Evolutionary conservation across 2,888 invertebrate species (phyloP), one percentile per base, ranked within the genome.

Genomic region (Spilosoma lubricipeda): DNA sequence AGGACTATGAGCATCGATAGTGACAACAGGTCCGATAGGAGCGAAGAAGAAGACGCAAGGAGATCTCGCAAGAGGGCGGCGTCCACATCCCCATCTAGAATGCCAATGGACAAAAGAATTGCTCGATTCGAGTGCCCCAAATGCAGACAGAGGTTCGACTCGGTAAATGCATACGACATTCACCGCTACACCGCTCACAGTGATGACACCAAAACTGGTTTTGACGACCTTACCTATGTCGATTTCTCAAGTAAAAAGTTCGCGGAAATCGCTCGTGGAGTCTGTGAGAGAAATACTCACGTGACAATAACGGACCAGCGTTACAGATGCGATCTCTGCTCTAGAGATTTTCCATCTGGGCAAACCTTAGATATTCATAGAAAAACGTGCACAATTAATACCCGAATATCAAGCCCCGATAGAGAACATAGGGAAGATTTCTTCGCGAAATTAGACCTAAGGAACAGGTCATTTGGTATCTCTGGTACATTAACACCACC

Each of bases 221-320:
- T 97, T 90, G 96, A 97, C 82, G 98, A 98, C 90, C 93, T 97
- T 73, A 97, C 97, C 3, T 98, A 97, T 88, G 96, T 97, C n/a
- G 98, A 98, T 88, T 98, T 98, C 88, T 97, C 98, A 0, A 97
- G 97, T 76, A 97, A 97, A 82, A 98, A 98, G 89, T 98, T 98
- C 88, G 97, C 98, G 0, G 96, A 98, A 72, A 98, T 98, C 80
- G 97, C 98, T 0, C 96, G 97, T 80, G 96, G 97, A 36, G 96
- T 97, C 23, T 85, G 85, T 78, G 98, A 98, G 87, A 96, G 97
- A 76, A 92, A 89, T 71, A 86, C 97, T 20, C 97, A 97, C 82
- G 96, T 97, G 71, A 96, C 97, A 0, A 91, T 96, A 77, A 95
- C 95, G 1, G 96, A 96, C 59, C 96, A 97, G 70, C 96, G 96